These are phyloP conservation scores for Chymomyza costata DNA, from an alignment of 1,140 invertebrate species.

Conservation along the genomic window DNA sequence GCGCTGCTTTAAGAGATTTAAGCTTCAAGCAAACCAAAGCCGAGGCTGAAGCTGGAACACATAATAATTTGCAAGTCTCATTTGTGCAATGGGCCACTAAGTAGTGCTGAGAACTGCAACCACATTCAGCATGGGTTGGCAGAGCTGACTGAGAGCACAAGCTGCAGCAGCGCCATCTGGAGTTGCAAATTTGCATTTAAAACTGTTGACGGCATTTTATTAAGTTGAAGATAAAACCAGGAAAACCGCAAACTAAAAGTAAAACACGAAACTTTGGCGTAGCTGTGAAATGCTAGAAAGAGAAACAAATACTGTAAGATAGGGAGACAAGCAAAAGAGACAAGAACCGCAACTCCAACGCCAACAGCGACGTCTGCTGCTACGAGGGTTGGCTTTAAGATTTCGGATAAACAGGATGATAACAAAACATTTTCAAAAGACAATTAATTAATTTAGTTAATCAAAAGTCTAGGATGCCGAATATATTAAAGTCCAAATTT, in stretches of 20 bases:
- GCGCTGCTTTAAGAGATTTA: too few species aligned
- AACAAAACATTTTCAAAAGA: too few species aligned
- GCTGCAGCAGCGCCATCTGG: constrained; percentile 51
- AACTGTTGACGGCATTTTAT: constrained; percentile 72
- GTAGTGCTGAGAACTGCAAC: too few species aligned
- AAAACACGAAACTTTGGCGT: constrained; percentile 68
- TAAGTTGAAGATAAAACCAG: constrained; percentile 72
- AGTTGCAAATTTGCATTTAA: constrained; percentile 63
- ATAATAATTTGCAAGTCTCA: constrained; percentile 68
- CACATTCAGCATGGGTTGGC: too few species aligned
- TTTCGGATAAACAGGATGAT: too few species aligned
- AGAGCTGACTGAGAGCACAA: constrained; percentile 33
- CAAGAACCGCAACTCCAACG: too few species aligned
- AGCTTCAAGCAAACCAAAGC: constrained; percentile 24
- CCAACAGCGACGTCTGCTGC: too few species aligned
- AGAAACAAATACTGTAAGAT: constrained; percentile 13
- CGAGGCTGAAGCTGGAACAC: constrained; percentile 14
- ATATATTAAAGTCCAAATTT: too few species aligned
- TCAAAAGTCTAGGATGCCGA: too few species aligned
- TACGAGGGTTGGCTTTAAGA: too few species aligned
- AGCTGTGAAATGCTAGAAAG: constrained; percentile 59
- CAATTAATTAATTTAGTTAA: too few species aligned
- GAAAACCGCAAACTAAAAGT: constrained; percentile 72
- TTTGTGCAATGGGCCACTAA: constrained; percentile 37
- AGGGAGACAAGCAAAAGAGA: background rate